A percentile compares a stretch with the other conserved stretches of the same genome.
phyloP scores from a whole-genome alignment of 2,888 invertebrate species.

The Proisotoma minuta region DNA sequence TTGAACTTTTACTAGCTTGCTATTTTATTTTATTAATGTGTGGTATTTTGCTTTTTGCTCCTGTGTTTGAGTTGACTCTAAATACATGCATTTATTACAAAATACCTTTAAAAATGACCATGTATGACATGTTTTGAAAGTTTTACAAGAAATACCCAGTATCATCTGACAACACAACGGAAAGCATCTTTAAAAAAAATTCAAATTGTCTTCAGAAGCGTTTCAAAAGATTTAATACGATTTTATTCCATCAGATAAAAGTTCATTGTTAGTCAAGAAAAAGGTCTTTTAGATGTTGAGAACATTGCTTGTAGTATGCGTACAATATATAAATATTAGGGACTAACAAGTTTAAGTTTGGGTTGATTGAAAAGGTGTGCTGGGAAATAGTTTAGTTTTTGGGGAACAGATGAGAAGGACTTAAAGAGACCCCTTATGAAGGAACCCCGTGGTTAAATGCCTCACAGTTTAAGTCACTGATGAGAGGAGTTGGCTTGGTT shows the following conservation, averaged over 20 bases:
- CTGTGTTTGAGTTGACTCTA: not conserved
- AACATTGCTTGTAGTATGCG: no score
- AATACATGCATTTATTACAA: not conserved
- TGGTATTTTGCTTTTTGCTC: not conserved
- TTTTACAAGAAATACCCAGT: not conserved
- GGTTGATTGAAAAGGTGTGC: not conserved
- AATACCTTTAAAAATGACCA: not conserved
- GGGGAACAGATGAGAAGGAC: not conserved
- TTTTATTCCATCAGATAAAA: conserved; percentile 7
- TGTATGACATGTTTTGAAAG: not conserved
- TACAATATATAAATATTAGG: not conserved
- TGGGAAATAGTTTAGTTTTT: not conserved
- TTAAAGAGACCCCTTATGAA: not conserved
- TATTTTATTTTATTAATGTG: not conserved
- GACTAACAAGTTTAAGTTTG: not conserved
- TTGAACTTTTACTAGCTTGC: not conserved
- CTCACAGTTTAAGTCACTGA: conserved; percentile 6
- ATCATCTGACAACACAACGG: not conserved
- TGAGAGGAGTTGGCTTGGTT: not conserved
- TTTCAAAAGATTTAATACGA: conserved; percentile 6
- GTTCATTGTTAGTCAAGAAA: not conserved
- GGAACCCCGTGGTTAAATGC: conserved; percentile 14
- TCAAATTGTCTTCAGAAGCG: not conserved
- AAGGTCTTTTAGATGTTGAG: not conserved
- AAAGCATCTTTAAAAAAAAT: not conserved